phyloP scores from a whole-genome alignment of 2,113 vertebrate genomes.

The Tupaia chinensis region DNA sequence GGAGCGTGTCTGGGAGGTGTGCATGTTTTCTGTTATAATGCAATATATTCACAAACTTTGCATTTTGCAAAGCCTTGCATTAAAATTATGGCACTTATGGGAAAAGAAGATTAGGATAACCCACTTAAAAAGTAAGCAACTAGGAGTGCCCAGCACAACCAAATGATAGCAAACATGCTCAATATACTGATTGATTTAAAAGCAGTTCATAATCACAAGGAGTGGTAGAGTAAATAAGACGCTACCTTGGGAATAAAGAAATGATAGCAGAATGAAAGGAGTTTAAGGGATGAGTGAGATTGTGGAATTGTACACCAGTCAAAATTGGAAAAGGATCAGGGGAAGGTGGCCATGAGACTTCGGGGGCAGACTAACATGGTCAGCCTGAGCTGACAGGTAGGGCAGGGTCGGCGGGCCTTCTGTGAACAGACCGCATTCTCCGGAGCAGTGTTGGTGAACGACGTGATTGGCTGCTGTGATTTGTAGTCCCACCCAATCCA shows the following conservation, averaged over 20 bases:
- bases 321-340: background rate
- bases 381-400: background rate
- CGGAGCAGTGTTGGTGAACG: background rate
- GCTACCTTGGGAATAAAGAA: background rate
- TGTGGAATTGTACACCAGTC: background rate
- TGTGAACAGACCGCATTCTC: accelerated
- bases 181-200: background rate
- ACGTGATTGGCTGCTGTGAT: background rate
- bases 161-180: background rate
- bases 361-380: background rate
- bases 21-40: accelerated
- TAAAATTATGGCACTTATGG: background rate
- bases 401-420: accelerated
- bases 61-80: constrained; percentile 5
- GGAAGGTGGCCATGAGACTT: background rate
- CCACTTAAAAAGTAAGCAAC: background rate
- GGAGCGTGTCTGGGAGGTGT: accelerated
- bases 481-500: background rate
- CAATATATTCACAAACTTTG: background rate
- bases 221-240: background rate
- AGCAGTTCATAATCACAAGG: background rate
- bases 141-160: background rate
- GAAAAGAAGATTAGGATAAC: background rate
- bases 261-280: background rate
- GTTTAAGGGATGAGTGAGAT: background rate